Evolutionary conservation across 1,140 invertebrate species (phyloP), one percentile per base, ranked within the genome.

Genomic region (Drosophila subobscura): DNA sequence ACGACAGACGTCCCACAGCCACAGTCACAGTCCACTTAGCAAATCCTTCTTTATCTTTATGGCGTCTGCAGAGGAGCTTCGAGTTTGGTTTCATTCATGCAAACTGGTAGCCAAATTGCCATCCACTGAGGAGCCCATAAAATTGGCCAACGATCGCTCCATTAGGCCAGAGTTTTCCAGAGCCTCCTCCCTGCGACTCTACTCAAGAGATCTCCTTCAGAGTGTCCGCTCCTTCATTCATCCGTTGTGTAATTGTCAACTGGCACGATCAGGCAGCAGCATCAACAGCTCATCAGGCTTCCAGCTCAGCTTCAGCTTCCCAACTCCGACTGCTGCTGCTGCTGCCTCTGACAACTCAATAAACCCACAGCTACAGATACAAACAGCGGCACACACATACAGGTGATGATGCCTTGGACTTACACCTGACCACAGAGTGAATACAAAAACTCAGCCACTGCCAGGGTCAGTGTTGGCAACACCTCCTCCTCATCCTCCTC

Each of bases 221-320:
- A 7, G 4, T 12, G n/a, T 7, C 52, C 16, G 7, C 50, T 16
- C 45, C 42, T 40, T 7, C 57, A 20, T 22, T 33, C 45, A 61
- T 70, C 49, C 64, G 77, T 79, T 79, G 77, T 86, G 81, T 88
- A 86, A 86, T 86, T 86, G 81, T 86, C 81, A 86, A 86, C 81
- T 88, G 74, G 81, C 83, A 86, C 81, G 81, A 86, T 86, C 80
- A 63, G 49, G 44, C 33, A 75, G 64, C 80, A 77, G 66, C 80
- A 84, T 84, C 81, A 85, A 74, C 81, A 86, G 81, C 81, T 86
- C 81, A 86, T 86, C 81, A 86, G 81, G 67, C 57, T 72, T 37
- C 59, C 56, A 53, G 52, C 45, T 40, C 56, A 40, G 52, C 57
- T 57, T 14, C 42, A 45, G 8, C 29, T 33, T 6, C 5, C 46